phyloP scores from a whole-genome alignment of 1,140 invertebrate genomes.

The Platorchestia sp. region DNA sequence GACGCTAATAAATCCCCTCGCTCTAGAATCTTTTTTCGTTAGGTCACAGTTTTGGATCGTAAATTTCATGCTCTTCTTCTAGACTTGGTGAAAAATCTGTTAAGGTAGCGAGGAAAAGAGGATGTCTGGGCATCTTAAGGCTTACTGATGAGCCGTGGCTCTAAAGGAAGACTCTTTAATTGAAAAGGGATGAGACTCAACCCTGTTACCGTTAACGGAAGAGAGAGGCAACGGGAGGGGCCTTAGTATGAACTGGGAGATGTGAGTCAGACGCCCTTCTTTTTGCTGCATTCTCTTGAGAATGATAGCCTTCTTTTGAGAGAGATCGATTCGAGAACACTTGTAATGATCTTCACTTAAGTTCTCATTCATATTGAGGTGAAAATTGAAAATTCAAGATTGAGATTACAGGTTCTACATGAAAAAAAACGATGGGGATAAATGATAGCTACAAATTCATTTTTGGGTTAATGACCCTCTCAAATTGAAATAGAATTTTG shows the following conservation, averaged over 20 bases:
- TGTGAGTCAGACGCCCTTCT: neutral
- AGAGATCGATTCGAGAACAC: too few species aligned
- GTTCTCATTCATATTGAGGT: too few species aligned
- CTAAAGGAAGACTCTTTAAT: neutral
- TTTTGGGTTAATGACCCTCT: too few species aligned
- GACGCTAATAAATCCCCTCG: neutral
- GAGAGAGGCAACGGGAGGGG: neutral
- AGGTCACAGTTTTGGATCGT: neutral
- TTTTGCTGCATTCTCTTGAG: neutral
- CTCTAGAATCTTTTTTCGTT: neutral
- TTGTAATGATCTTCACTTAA: too few species aligned
- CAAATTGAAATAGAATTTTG: too few species aligned
- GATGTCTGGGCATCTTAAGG: neutral
- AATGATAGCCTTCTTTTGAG: neutral
- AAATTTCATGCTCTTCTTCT: conserved; percentile 40
- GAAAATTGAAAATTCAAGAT: too few species aligned
- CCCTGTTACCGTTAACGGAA: neutral
- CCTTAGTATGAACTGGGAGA: neutral
- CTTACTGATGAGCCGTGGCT: neutral
- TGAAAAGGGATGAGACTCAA: neutral
- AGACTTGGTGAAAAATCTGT: neutral
- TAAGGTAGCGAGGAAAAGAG: neutral
- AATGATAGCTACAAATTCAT: too few species aligned
- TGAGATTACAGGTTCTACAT: too few species aligned
- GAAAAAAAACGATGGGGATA: too few species aligned